These are phyloP conservation scores for Leucoptera coffeella DNA, from an alignment of 2,888 invertebrate genomes.

Conservation along the genomic window DNA sequence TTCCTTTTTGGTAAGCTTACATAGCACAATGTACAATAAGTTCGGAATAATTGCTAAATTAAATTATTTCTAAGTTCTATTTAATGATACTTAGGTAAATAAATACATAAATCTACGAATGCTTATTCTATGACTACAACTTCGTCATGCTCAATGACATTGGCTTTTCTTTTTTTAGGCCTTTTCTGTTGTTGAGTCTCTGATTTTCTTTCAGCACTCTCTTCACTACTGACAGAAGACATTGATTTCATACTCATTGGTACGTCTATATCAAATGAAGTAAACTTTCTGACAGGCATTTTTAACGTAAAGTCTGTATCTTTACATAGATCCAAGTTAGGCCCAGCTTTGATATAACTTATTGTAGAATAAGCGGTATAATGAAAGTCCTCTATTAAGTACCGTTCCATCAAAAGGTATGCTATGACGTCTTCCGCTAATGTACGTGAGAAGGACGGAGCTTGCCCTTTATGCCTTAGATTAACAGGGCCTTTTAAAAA, in stretches of 20 bases:
- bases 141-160: no score
- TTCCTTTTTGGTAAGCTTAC: no score
- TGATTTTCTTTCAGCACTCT: constrained; percentile 14
- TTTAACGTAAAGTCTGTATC: constrained; percentile 21
- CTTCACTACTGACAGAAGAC: constrained; percentile 7
- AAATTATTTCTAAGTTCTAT: no score
- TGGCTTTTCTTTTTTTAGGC: no score
- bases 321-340: constrained; percentile 21
- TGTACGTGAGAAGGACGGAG: constrained; percentile 44
- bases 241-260: no score
- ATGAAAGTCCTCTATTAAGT: constrained; percentile 81
- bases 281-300: constrained; percentile 27
- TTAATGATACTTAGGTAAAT: no score
- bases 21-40: no score
- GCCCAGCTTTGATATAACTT: constrained; percentile 67
- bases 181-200: no score
- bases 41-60: no score
- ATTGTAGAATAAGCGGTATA: constrained; percentile 84
- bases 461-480: constrained; percentile 40
- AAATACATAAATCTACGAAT: no score
- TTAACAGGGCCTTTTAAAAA: constrained; percentile 58
- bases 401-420: constrained; percentile 62
- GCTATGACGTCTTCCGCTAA: constrained; percentile 67
- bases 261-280: constrained; percentile 20
- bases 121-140: no score